Evolutionary conservation across 1,140 invertebrate species (phyloP), one percentile per base, ranked within the genome.

Genomic region (Neodiprion pinetum): DNA sequence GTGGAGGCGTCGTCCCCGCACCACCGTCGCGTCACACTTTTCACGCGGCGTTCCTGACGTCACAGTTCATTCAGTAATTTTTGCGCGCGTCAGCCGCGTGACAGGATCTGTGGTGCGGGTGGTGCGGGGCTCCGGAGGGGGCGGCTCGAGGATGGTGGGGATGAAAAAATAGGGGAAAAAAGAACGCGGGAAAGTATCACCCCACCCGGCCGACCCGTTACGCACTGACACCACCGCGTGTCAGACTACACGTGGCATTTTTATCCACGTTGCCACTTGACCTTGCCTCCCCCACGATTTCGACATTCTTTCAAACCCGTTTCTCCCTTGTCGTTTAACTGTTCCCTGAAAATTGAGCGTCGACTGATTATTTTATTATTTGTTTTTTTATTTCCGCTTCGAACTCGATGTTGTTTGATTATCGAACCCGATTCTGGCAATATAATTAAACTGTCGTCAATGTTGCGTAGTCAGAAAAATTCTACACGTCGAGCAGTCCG

Each of bases 41-140:
- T 83, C 77, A 83, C 78, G 76, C 80, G 76, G 74, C 72, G 74
- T 72, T 48, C 78, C 81, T 89, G 88, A 88, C 88, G 86, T 88
- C 86, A 85, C 81, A 82, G 85, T 88, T 89, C 87, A 89, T 89
- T 89, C 87, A 89, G 86, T 84, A 87, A 88, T 88, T 87, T 88
- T 88, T 87, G 85, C 85, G 83, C 85, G 84, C 84, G 86, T 88
- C 87, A 88, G 82, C 81, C 77, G 79, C 81, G 80, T 85, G 84
- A 87, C 85, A 85, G 80, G 82, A 84, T 86, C 48, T 71, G 76
- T 75, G 79, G 77, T 78, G 80, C 75, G 79, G 77, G 78, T 77
- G 79, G 78, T 75, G 76, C 76, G 79, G 79, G 79, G 78, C 74
- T 77, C 77, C 76, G 77, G 74, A 74, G 69, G 5, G 28, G 28